These are phyloP conservation scores for Caenorhabditis plicata DNA, from an alignment of 2,888 invertebrate genomes.

Conservation along the genomic window DNA sequence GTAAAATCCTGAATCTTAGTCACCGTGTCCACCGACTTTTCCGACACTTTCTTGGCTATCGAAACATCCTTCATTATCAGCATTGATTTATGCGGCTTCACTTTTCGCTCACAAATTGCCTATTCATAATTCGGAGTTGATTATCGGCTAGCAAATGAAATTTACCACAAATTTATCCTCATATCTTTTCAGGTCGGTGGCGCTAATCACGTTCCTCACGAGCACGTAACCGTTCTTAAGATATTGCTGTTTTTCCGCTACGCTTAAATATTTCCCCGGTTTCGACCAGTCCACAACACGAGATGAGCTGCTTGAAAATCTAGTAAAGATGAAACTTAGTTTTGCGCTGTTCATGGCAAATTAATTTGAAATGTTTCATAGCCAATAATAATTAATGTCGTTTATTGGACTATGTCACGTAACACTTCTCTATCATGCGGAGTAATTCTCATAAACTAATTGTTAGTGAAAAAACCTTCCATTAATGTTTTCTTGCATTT, in stretches of 20 bases:
- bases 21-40: conserved; percentile 71
- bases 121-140: conserved; percentile 71
- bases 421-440: too few relatives aligned
- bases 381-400: too few relatives aligned
- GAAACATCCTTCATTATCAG: conserved; percentile 76
- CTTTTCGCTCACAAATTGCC: conserved; percentile 74
- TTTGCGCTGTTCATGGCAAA: too few relatives aligned
- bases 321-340: too few relatives aligned
- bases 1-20: conserved; percentile 80
- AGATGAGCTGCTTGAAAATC: too few relatives aligned
- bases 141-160: neutral
- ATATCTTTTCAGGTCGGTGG: conserved; percentile 74
- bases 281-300: conserved; percentile 15
- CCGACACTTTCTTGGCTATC: conserved; percentile 71
- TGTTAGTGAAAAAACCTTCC: too few relatives aligned
- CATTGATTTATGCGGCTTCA: conserved; percentile 63
- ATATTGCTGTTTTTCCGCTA: conserved; percentile 71
- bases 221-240: conserved; percentile 81
- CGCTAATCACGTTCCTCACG: conserved; percentile 75
- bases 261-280: conserved; percentile 19
- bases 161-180: conserved; percentile 66
- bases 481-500: too few relatives aligned
- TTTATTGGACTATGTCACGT: too few relatives aligned
- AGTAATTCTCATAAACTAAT: too few relatives aligned
- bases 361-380: too few relatives aligned